phyloP scores from a whole-genome alignment of 2,888 invertebrate genomes.

The Nasonia oneida region DNA sequence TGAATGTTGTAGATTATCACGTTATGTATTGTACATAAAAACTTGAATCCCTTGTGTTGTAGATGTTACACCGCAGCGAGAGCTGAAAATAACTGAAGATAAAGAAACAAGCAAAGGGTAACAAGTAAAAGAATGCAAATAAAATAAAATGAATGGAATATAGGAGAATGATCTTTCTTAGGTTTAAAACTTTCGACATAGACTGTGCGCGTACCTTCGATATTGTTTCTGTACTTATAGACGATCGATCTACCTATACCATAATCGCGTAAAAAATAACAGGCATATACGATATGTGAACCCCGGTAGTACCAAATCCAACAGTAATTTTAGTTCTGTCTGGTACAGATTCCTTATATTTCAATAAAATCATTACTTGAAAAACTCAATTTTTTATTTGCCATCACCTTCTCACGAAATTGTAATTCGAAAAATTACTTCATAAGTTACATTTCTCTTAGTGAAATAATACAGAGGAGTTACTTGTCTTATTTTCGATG shows the following conservation, averaged over 20 bases:
- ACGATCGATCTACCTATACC: conserved; percentile 73
- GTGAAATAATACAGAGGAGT: too few relatives aligned
- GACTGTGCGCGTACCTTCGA: conserved; percentile 77
- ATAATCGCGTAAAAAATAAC: conserved; percentile 69
- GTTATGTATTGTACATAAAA: conserved; percentile 64
- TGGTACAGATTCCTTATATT: conserved; percentile 80
- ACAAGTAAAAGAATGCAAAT: conserved; percentile 49
- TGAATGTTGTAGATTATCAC: conserved; percentile 60
- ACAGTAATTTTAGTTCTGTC: conserved; percentile 79
- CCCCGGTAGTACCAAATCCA: conserved; percentile 79
- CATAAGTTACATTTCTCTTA: too few relatives aligned
- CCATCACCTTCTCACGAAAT: neutral
- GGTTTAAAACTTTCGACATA: conserved; percentile 75
- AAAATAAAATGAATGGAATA: conserved; percentile 53
- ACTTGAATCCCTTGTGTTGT: conserved; percentile 69
- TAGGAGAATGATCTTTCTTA: conserved; percentile 70
- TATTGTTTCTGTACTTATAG: conserved; percentile 78
- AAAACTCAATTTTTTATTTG: conserved; percentile 57
- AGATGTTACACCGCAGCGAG: conserved; percentile 64
- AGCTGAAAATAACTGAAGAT: conserved; percentile 42
- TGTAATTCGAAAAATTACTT: too few relatives aligned
- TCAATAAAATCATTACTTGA: conserved; percentile 79
- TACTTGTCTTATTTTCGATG: too few relatives aligned
- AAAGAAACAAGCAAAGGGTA: conserved; percentile 46
- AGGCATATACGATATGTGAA: conserved; percentile 77